These are phyloP conservation scores for Cybosia mesomella DNA, from an alignment of 2,888 invertebrate genomes.

Conservation along the genomic window DNA sequence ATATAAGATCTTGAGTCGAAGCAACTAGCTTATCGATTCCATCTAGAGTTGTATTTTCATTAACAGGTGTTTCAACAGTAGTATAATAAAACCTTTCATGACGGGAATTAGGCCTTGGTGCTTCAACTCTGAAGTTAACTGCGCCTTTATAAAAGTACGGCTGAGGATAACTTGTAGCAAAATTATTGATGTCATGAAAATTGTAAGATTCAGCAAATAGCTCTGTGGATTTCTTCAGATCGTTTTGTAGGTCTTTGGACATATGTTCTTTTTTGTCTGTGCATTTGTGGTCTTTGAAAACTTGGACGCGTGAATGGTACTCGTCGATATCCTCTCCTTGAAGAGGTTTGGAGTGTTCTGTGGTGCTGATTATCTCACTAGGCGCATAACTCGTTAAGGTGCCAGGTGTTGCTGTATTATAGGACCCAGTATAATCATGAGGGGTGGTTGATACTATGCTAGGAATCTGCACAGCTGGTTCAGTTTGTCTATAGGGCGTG, in stretches of 20 bases:
- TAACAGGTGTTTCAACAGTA: conserved; percentile 55
- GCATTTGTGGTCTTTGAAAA: conserved; percentile 79
- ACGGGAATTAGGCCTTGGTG: conserved; percentile 64
- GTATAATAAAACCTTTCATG: conserved; percentile 73
- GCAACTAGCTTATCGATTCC: conserved; percentile 84
- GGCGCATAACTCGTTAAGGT: conserved; percentile 38
- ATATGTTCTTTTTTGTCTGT: conserved; percentile 55
- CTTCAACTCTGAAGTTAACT: conserved; percentile 68
- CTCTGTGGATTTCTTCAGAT: conserved; percentile 59
- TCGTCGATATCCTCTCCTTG: conserved; percentile 61
- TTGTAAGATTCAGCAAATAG: conserved; percentile 63
- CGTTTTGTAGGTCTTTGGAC: conserved; percentile 54
- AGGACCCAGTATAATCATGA: conserved; percentile 37
- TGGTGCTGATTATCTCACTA: conserved; percentile 12
- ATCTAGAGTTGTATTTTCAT: conserved; percentile 59
- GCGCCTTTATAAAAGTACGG: conserved; percentile 64
- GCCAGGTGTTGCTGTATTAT: conserved; percentile 43
- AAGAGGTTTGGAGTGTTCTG: conserved; percentile 57
- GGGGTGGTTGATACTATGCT: conserved; percentile 51
- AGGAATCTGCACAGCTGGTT: conserved; percentile 44
- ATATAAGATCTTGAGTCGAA: conserved; percentile 87
- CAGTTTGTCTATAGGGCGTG: conserved; percentile 40
- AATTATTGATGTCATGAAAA: conserved; percentile 65
- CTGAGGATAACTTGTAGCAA: conserved; percentile 64
- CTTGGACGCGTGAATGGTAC: conserved; percentile 65